Evolutionary conservation across 1,140 invertebrate genomes (phyloP).

Genomic region (Habropoda laboriosa): DNA sequence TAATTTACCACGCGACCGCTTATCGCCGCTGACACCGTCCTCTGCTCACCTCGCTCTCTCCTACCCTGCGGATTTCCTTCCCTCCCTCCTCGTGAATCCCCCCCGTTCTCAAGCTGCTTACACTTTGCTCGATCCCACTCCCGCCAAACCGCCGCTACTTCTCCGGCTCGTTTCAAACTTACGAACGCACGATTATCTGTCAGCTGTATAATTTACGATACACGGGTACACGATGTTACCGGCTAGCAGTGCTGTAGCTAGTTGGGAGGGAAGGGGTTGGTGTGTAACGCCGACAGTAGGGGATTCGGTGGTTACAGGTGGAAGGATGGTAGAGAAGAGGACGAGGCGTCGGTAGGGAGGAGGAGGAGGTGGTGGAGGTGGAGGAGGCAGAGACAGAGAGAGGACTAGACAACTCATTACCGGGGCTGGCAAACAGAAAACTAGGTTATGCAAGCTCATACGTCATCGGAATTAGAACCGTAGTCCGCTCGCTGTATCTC

Average conservation of each 20-base stretch:
- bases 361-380: neutral
- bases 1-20: slow-evolving; percentile 3
- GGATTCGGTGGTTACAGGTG: slow-evolving; percentile 60
- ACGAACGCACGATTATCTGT: slow-evolving; percentile 33
- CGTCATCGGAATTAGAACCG: slow-evolving; percentile 80
- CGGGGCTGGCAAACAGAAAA: slow-evolving; percentile 78
- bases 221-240: slow-evolving; percentile 47
- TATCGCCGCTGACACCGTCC: neutral
- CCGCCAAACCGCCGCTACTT: neutral
- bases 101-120: too few species aligned
- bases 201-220: slow-evolving; percentile 58
- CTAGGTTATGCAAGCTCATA: slow-evolving; percentile 79
- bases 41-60: too few species aligned
- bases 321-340: slow-evolving; percentile 36
- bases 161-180: slow-evolving; percentile 25
- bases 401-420: slow-evolving; percentile 78
- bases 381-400: slow-evolving; percentile 43
- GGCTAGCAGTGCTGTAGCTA: too few species aligned
- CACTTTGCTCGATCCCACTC: too few species aligned
- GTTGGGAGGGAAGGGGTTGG: too few species aligned
- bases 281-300: neutral
- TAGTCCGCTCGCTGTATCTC: slow-evolving; percentile 76
- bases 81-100: neutral
- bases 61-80: neutral
- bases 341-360: too few species aligned